phyloP scores from a whole-genome alignment of 2,113 vertebrate genomes.

The Boleophthalmus pectinirostris region DNA sequence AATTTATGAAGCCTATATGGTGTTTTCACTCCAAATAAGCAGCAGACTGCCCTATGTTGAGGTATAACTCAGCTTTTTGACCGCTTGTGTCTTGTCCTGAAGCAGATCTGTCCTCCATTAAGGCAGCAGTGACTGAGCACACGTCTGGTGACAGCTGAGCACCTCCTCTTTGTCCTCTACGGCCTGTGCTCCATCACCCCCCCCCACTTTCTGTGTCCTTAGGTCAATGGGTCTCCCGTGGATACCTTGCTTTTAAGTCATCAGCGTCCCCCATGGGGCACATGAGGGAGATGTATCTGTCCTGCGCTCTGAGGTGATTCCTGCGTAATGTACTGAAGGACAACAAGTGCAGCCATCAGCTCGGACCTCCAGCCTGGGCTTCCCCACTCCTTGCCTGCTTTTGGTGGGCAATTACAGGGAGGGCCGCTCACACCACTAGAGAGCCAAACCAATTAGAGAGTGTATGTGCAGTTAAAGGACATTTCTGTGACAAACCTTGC shows the following conservation, averaged over 20 bases:
- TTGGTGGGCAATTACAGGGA: constrained; percentile 60
- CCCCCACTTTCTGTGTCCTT: constrained; percentile 48
- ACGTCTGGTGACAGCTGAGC: constrained; percentile 81
- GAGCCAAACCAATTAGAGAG: constrained; percentile 73
- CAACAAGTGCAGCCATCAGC: constrained; percentile 55
- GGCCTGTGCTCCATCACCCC: constrained; percentile 10
- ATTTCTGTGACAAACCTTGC: constrained; percentile 58
- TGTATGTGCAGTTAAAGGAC: constrained; percentile 64
- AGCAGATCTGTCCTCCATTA: constrained; percentile 91
- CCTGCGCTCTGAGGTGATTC: constrained; percentile 63
- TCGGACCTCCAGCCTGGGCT: constrained; percentile 27
- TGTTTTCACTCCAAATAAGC: neutral
- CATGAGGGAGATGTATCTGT: constrained; percentile 72
- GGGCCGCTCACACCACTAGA: constrained; percentile 16
- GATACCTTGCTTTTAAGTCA: constrained; percentile 70
- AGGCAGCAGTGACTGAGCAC: constrained; percentile 86
- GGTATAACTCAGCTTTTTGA: constrained; percentile 56
- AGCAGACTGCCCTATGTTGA: neutral
- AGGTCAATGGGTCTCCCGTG: constrained; percentile 68
- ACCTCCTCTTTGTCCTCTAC: constrained; percentile 68
- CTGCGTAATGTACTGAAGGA: constrained; percentile 68
- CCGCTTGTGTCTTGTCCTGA: constrained; percentile 7
- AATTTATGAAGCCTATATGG: neutral
- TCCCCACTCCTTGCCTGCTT: constrained; percentile 25
- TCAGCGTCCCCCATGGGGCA: constrained; percentile 64